Conservation (phyloP, 2,797 vertebrate genomes). For the Astyanax mexicanus region DNA sequence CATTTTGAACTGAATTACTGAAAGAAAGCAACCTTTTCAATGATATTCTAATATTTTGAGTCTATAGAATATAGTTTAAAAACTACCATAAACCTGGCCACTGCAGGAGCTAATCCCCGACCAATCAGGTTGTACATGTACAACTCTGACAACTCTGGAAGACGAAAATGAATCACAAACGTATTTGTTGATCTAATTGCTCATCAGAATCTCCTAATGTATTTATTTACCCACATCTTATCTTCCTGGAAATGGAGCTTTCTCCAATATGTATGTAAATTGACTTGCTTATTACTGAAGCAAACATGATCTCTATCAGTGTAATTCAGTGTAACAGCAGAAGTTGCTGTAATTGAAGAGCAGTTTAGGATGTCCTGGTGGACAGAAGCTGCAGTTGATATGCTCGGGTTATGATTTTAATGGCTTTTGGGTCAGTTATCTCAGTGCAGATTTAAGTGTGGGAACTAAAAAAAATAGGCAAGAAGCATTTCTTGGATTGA, state of each 20-base stretch:
- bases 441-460: not conserved
- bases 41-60: too few relatives aligned
- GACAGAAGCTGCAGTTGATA: not conserved
- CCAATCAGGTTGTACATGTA: not conserved
- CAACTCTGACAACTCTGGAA: not conserved
- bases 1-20: too few relatives aligned
- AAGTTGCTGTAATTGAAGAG: not conserved
- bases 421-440: not conserved
- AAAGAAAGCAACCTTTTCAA: too few relatives aligned
- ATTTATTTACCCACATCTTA: not conserved
- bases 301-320: not conserved
- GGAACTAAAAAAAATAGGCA: not conserved
- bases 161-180: not conserved
- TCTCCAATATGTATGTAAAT: constrained; percentile 17
- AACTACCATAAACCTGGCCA: not conserved
- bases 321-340: not conserved
- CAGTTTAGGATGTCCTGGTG: not conserved
- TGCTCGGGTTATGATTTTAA: not conserved
- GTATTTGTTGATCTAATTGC: constrained; percentile 5
- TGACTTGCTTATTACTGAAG: not conserved
- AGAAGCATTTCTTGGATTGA: too few relatives aligned
- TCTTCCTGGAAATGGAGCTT: not conserved
- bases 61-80: not conserved
- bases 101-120: not conserved
- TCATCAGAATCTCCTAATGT: not conserved